Evolutionary conservation across 2,797 vertebrate genomes (phyloP), one percentile per base, ranked within the genome.

Genomic region (Hephaestus fuliginosus): DNA sequence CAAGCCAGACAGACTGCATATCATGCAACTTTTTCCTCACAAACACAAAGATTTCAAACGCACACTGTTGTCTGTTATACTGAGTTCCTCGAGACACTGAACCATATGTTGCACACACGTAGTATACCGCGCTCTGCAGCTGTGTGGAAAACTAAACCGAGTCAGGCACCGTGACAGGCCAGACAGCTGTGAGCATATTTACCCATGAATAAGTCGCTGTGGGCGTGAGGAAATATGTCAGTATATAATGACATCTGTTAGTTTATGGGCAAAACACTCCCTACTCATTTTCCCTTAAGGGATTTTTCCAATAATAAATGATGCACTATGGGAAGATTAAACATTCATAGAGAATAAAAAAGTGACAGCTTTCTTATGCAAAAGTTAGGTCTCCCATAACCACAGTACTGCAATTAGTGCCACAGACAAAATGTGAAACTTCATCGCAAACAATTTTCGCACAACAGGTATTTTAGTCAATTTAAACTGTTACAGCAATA

Each of bases 221-320:
- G 30, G 62, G 58, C 2, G 30, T 69, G 1, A 63, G 18, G 15
- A 4, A 65, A 39, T 51, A 15, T 77, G 17, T 51, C 7, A n/a
- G 28, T 60, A 56, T n/a, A 63, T 63, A 20, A 67, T 53, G 72
- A 72, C 79, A 84, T 74, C 46, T 78, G 36, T 7, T 62, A 64
- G 49, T 70, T 48, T 57, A 51, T 65, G 15, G 44, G 36, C 49
- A 39, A 78, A 62, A 68, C 14, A 70, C 48, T 25, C 10, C 51
- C 48, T n/a, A 58, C 64, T 61, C 48, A 15, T 70, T 76, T 83
- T 71, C 25, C 49, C 17, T 39, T 5, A 6, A 18, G 67, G 67
- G 53, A 25, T 39, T 64, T 70, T 57, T 44, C 17, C 17, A 7
- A 15, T 7, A n/a, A 46, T 36, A 36, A 48, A 43, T 48, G 1